Percentiles rank a stretch among this genome's conserved stretches.
phyloP scores from a whole-genome alignment of 2,888 invertebrate genomes.

The Sialis fuliginosa region DNA sequence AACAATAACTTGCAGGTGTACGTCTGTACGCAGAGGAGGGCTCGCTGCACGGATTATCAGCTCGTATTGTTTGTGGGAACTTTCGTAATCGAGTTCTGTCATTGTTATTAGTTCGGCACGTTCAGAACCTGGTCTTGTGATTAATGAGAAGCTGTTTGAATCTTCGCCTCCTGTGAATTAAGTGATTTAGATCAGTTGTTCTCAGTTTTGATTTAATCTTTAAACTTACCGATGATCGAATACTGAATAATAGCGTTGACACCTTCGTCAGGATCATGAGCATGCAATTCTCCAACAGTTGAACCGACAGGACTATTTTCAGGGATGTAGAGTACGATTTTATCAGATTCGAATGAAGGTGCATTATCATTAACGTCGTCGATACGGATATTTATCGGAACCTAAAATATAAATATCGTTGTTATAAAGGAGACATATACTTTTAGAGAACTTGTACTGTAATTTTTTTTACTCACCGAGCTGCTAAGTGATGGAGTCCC shows the following conservation, averaged over 20 bases:
- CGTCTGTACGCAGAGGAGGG: conserved; percentile 75
- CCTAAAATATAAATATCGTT: conserved; percentile 26
- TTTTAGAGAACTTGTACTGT: too few relatives aligned
- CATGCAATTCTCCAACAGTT: conserved; percentile 76
- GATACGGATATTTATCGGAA: conserved; percentile 62
- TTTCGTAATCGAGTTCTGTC: conserved; percentile 90
- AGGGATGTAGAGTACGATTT: conserved; percentile 71
- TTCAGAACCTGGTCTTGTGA: conserved; percentile 64
- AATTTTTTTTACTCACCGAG: conserved; percentile 10
- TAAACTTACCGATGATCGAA: conserved; percentile 60
- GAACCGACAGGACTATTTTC: conserved; percentile 97
- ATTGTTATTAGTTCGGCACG: conserved; percentile 77
- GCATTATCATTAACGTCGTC: conserved; percentile 85
- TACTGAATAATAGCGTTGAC: conserved; percentile 84
- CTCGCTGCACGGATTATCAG: conserved; percentile 80
- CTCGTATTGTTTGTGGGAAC: conserved; percentile 77
- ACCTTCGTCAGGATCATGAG: conserved; percentile 85
- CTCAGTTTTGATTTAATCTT: not conserved
- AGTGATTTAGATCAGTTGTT: not conserved
- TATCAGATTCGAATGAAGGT: conserved; percentile 75
- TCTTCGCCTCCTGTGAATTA: conserved; percentile 54
- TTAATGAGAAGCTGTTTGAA: conserved; percentile 67
- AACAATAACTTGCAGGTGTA: conserved; percentile 71
- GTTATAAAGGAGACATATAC: too few relatives aligned
- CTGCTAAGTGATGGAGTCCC: conserved; percentile 38